Percentiles rank a stretch among this genome's conserved stretches.
These are phyloP conservation scores for Prionailurus bengalensis DNA, from an alignment of 2,113 vertebrate species.

Conservation along the genomic window DNA sequence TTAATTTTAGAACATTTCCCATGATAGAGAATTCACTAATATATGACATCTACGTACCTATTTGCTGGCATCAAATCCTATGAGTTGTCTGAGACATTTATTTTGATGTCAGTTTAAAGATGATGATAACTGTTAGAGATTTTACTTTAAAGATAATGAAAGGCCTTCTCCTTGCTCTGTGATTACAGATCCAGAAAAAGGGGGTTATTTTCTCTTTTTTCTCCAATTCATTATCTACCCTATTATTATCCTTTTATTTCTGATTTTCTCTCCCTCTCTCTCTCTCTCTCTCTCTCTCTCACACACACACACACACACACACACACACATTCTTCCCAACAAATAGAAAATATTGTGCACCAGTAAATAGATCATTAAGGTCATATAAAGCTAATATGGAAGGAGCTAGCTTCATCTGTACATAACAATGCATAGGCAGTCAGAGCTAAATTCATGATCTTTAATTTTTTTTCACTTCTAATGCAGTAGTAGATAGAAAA, in stretches of 20 bases:
- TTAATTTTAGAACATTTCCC: neutral
- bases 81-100: neutral
- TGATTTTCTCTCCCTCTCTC: neutral
- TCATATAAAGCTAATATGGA: neutral
- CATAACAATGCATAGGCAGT: neutral
- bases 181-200: neutral
- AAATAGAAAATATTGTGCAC: neutral
- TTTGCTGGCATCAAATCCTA: neutral
- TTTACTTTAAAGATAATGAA: neutral
- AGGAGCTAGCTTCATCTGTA: neutral
- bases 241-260: neutral
- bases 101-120: neutral
- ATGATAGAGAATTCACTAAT: neutral
- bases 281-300: no score
- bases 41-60: neutral
- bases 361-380: neutral
- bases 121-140: neutral
- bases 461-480: conserved; percentile 29
- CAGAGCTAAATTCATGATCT: neutral
- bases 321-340: neutral
- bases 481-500: neutral
- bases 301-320: neutral
- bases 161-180: neutral
- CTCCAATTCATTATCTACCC: neutral
- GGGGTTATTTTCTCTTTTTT: neutral